Base-by-base conservation (phyloP, 1,140 invertebrate genomes). In the Solenopsis invicta region DNA sequence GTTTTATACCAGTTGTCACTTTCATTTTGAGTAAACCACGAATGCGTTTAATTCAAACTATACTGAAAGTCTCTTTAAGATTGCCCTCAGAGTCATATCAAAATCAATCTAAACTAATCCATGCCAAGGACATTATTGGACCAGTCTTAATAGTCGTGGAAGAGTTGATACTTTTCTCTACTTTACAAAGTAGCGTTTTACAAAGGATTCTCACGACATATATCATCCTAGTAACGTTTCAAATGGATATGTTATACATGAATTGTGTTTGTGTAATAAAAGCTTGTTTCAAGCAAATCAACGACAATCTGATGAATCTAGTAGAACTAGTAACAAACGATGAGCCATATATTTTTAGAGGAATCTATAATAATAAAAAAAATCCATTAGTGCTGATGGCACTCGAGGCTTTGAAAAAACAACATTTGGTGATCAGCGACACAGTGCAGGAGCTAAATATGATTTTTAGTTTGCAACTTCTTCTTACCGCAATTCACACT, bases 391-490 rank as follows among this genome's bases (percentile, higher is more conserved):
- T 94, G 12, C 29, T 61, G 24, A 61, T 61, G 59, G 21, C 24
- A 61, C 21, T 61, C 24, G 24, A 61, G 3, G 59, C 12, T 29
- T 1, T 61, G 12, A 24, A 29, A 6, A 61, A 61, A 12, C 21
- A 61, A 8, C 59, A 61, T 61, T 10, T 61, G 4, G 13, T 2
- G 5, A 61, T 29, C 12, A 29, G 59, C 24, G 12, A 29, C 4
- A 29, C 59, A 29, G 59, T 61, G 24, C 59, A 61, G 24, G 24
- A 16, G 59, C 12, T 61, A 8, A 61, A 24, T 59, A 37, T 86
- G 0, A 89, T 88, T 0, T 95, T 94, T 59, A 75, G 91, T 21
- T 34, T 89, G 1, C 94, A 93, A 29, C 66, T 93, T 18, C 48
- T 92, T 10, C 59, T 89, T 0, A 76, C 90, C 0, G 85, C 93